Evolutionary conservation across 2,797 vertebrate genomes (phyloP).

Genomic region (Coregonus sp.): DNA sequence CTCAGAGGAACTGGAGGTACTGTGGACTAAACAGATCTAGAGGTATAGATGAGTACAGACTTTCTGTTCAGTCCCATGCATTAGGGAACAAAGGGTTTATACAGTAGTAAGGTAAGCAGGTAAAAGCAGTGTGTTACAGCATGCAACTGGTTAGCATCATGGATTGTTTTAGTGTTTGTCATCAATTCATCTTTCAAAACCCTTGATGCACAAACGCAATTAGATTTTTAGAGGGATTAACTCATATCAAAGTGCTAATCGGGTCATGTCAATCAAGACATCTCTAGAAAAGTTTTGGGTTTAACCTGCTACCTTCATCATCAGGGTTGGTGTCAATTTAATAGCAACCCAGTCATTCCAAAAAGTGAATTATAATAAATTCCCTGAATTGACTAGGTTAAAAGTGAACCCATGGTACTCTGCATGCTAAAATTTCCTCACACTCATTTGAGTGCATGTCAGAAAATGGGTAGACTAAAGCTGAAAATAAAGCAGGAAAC

Average conservation of each 20-base stretch:
- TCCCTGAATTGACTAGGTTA: not conserved
- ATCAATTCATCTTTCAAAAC: conserved; percentile 42
- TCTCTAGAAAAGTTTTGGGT: not conserved
- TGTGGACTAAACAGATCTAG: conserved; percentile 61
- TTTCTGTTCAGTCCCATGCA: conserved; percentile 10
- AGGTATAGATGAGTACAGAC: conserved; percentile 51
- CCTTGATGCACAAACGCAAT: conserved; percentile 9
- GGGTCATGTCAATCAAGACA: not conserved
- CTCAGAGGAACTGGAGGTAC: conserved; percentile 81
- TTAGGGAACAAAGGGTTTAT: conserved; percentile 20
- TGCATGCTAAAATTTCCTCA: conserved; percentile 14
- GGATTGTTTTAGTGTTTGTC: conserved; percentile 30
- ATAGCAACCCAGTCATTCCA: not conserved
- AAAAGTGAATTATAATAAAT: not conserved
- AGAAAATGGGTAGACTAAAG: conserved; percentile 11
- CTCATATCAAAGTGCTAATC: conserved; percentile 12
- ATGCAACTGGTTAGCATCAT: conserved; percentile 51
- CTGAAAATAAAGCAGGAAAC: not conserved
- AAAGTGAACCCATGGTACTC: conserved; percentile 1
- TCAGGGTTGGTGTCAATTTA: conserved; percentile 11
- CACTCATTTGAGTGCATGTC: not conserved
- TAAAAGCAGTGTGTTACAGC: conserved; percentile 52
- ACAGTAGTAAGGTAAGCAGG: conserved; percentile 34
- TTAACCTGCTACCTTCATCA: conserved; percentile 12
- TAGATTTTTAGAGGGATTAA: too few species aligned